Conservation (phyloP, 2,888 invertebrate genomes). For the Ochropleura leucogaster region DNA sequence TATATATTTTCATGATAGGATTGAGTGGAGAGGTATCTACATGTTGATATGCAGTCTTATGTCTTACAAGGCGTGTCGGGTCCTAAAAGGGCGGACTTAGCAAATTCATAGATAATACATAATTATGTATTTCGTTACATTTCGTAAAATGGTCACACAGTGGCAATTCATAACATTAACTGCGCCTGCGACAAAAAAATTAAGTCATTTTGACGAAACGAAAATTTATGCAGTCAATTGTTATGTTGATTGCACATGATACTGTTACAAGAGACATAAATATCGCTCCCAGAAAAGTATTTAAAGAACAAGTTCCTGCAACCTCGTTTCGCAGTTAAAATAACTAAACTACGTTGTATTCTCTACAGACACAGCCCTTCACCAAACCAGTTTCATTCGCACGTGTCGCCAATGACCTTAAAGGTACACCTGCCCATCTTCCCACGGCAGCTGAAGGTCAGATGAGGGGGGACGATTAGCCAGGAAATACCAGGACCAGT, state of each 20-base stretch:
- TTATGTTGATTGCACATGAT: neutral
- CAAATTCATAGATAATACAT: no score
- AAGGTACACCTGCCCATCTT: constrained; percentile 52
- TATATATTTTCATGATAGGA: neutral
- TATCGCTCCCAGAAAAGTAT: neutral
- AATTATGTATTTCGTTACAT: no score
- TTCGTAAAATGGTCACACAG: no score
- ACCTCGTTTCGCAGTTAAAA: neutral
- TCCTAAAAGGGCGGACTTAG: no score
- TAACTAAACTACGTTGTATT: constrained; percentile 15
- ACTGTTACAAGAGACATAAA: neutral
- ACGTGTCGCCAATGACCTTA: constrained; percentile 46
- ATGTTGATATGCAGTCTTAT: neutral
- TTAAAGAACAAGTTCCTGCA: neutral
- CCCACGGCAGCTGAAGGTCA: constrained; percentile 61
- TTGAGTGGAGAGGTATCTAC: neutral
- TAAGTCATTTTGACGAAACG: neutral
- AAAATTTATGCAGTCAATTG: neutral
- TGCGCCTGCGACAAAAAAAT: no score
- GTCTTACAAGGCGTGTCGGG: no score
- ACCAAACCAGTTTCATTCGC: constrained; percentile 37
- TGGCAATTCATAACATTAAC: no score
- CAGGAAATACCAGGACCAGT: constrained; percentile 51
- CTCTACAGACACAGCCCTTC: constrained; percentile 16
- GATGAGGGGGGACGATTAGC: constrained; percentile 47